A percentile compares a stretch with the other conserved stretches of the same genome.
Conservation (phyloP, 2,888 invertebrate genomes). For the Schizaphis graminum region DNA sequence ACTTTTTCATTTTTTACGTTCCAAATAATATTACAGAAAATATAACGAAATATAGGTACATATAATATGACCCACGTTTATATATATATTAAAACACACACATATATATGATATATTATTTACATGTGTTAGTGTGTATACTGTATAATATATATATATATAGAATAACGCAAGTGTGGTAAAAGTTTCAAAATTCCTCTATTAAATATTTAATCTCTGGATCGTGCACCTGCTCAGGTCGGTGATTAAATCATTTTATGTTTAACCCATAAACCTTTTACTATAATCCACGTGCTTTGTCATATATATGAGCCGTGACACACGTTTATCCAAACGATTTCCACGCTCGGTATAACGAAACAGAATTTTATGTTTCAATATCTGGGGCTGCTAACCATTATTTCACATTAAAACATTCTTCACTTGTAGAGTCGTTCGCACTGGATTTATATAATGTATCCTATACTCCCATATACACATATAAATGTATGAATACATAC, state of each 20-base stretch:
- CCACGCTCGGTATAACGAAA: conserved; percentile 42
- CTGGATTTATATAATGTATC: conserved; percentile 10
- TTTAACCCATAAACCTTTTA: conserved; percentile 62
- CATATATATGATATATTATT: not conserved
- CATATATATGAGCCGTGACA: conserved; percentile 51
- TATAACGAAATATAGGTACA: not conserved
- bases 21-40: conserved; percentile 16
- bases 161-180: conserved; percentile 35
- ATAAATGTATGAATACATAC: not conserved
- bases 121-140: not conserved
- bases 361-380: conserved; percentile 51
- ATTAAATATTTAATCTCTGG: conserved; percentile 59
- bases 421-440: not conserved
- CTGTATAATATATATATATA: not conserved
- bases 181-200: conserved; percentile 64
- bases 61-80: not conserved
- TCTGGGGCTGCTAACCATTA: conserved; percentile 27
- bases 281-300: conserved; percentile 59
- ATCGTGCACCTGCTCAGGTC: conserved; percentile 61
- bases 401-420: conserved; percentile 36
- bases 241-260: conserved; percentile 61
- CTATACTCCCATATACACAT: not conserved
- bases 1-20: conserved; percentile 33
- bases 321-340: conserved; percentile 47
- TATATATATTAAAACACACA: not conserved